Evolutionary conservation across 2,888 invertebrate species (phyloP).

Genomic region (Galeopsomyia nigrocyanea): DNA sequence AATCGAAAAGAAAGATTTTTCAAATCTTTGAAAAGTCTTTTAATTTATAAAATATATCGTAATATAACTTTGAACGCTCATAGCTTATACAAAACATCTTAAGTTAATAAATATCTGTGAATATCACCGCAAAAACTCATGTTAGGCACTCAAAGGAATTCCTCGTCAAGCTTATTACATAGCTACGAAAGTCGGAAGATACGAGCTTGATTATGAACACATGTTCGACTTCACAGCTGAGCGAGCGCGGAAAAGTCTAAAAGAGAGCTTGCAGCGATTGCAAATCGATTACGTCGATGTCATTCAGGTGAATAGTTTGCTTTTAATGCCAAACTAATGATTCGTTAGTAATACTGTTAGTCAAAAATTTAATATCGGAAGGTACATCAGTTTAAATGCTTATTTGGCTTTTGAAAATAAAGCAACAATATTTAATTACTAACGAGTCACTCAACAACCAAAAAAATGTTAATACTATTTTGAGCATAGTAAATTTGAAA

Average conservation of each 20-base stretch:
- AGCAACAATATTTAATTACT: too few species aligned
- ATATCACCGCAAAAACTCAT: background rate
- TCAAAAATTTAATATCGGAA: too few species aligned
- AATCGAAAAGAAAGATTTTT: constrained; percentile 44
- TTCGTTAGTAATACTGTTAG: too few species aligned
- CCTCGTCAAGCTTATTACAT: constrained; percentile 89
- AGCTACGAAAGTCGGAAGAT: constrained; percentile 93
- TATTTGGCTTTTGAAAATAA: too few species aligned
- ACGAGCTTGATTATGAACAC: constrained; percentile 76
- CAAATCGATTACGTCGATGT: constrained; percentile 89
- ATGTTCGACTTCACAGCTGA: constrained; percentile 91
- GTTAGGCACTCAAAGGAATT: constrained; percentile 80
- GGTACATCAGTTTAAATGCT: too few species aligned
- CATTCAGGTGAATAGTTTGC: constrained; percentile 78
- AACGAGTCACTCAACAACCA: too few species aligned
- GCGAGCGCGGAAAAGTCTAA: constrained; percentile 81
- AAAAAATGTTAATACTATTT: too few species aligned
- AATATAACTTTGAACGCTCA: constrained; percentile 15
- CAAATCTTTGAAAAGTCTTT: too few species aligned
- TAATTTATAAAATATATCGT: constrained; percentile 6
- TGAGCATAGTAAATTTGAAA: too few species aligned
- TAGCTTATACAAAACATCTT: background rate
- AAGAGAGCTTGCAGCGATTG: constrained; percentile 80
- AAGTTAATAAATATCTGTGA: background rate
- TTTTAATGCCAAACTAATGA: background rate